Evolutionary conservation across 2,888 invertebrate species (phyloP).

Genomic region (Yponomeuta plumbellus): DNA sequence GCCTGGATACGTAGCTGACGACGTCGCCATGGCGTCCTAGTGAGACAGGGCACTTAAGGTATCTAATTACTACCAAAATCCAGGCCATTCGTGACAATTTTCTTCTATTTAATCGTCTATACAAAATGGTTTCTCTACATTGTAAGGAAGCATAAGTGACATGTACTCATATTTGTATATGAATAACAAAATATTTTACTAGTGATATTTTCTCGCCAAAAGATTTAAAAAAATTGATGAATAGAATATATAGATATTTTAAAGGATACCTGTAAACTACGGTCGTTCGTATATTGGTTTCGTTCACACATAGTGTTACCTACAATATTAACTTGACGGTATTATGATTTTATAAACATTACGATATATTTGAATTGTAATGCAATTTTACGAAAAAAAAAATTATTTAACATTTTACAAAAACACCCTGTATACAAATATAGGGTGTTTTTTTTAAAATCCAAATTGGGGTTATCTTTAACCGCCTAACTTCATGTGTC

Average conservation of each 20-base stretch:
- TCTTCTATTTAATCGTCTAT: too few relatives aligned
- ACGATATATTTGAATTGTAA: conserved; percentile 22
- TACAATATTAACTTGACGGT: conserved; percentile 50
- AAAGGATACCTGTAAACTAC: background rate
- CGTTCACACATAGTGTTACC: conserved; percentile 23
- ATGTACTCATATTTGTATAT: background rate
- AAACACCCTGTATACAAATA: too few relatives aligned
- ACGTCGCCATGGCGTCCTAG: too few relatives aligned
- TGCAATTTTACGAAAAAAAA: background rate
- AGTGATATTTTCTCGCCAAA: conserved; percentile 8
- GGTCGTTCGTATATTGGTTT: background rate
- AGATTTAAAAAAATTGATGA: background rate
- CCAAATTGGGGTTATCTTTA: too few relatives aligned
- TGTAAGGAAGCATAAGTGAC: background rate
- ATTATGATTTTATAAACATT: conserved; percentile 24
- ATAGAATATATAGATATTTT: too few relatives aligned
- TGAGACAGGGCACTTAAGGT: too few relatives aligned
- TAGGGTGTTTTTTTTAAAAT: background rate
- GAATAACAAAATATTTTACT: background rate
- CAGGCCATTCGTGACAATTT: too few relatives aligned
- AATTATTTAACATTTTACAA: too few relatives aligned
- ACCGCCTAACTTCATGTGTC: too few relatives aligned
- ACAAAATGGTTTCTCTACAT: background rate
- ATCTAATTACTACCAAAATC: too few relatives aligned
- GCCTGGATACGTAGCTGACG: too few relatives aligned